phyloP scores from a whole-genome alignment of 2,113 vertebrate species.

The Hyla sarda region DNA sequence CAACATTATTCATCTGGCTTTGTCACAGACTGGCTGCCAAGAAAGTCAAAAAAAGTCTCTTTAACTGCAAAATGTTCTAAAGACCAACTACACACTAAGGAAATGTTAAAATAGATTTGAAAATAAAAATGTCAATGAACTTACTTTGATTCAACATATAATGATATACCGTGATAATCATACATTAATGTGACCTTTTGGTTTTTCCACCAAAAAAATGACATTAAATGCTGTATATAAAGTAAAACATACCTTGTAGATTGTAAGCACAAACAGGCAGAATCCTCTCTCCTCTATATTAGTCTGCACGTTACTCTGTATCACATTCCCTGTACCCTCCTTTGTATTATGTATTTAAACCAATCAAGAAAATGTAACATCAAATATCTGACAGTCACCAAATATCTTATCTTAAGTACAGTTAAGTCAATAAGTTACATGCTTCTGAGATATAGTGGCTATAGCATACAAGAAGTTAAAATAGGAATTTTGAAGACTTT shows the following conservation, averaged over 20 bases:
- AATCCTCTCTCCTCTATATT: too few relatives aligned
- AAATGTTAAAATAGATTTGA: constrained; percentile 26
- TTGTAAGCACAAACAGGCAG: too few relatives aligned
- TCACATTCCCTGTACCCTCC: too few relatives aligned
- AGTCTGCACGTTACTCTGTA: too few relatives aligned
- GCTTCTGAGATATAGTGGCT: background rate
- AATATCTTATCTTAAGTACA: too few relatives aligned
- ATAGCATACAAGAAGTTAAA: background rate
- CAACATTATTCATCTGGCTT: constrained; percentile 33
- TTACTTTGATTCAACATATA: background rate
- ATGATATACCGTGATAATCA: background rate
- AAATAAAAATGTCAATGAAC: constrained; percentile 19
- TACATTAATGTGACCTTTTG: background rate
- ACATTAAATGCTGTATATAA: too few relatives aligned
- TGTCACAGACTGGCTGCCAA: constrained; percentile 14
- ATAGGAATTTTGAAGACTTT: too few relatives aligned
- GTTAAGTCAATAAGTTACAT: background rate
- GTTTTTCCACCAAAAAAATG: too few relatives aligned
- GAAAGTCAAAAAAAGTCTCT: constrained; percentile 40
- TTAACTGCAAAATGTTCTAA: constrained; percentile 40
- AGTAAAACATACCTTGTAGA: too few relatives aligned
- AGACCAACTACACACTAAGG: constrained; percentile 17
- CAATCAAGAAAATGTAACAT: too few relatives aligned
- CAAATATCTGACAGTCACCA: too few relatives aligned
- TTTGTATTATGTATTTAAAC: too few relatives aligned